Evolutionary conservation across 2,888 invertebrate species (phyloP), one percentile per base, ranked within the genome.

Genomic region (Watsonalla binaria): DNA sequence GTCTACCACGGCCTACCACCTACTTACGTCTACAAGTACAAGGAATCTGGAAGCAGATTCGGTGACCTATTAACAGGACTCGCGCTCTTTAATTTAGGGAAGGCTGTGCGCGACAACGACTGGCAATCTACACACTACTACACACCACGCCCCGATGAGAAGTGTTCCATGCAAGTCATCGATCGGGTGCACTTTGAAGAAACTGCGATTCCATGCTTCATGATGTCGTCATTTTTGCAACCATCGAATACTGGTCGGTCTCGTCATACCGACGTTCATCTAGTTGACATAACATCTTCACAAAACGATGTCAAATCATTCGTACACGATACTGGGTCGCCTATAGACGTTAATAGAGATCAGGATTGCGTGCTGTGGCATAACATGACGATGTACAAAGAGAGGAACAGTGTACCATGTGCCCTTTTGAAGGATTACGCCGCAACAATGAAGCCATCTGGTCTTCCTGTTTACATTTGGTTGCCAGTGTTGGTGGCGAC

Each of bases 301-400:
- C 75, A 76, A 48, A 74, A 83, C 34, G 73, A 84, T 52, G 78
- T 85, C 6, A 78, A 74, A 56, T 70, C 80, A n/a, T 80, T 72
- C 52, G 56, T 78, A n/a, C 68, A 74, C 5, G 60, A 60, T 11
- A 74, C 76, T 15, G 82, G 78, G 0, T 60, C 74, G 6, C 67
- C 74, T 6, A 57, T 87, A 34, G 68, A 70, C 55, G 74, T 88
- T 52, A 82, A 74, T 0, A 71, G 75, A 14, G 74, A 80, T 7
- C 84, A 86, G 51, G 80, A 82, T 51, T 90, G 90, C 56, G 72
- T 86, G 35, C 61, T 90, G 39, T 90, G 90, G 90, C 86, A 85
- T 56, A 90, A 90, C 55, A 62, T 78, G 15, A 81, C 84, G 7
- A 52, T 66, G 61, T 59, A 72, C 47, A 65, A 76, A 57, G 81